Evolutionary conservation across 1,140 invertebrate genomes (phyloP), one percentile per base, ranked within the genome.

Genomic region (Cecropterus lyciades): DNA sequence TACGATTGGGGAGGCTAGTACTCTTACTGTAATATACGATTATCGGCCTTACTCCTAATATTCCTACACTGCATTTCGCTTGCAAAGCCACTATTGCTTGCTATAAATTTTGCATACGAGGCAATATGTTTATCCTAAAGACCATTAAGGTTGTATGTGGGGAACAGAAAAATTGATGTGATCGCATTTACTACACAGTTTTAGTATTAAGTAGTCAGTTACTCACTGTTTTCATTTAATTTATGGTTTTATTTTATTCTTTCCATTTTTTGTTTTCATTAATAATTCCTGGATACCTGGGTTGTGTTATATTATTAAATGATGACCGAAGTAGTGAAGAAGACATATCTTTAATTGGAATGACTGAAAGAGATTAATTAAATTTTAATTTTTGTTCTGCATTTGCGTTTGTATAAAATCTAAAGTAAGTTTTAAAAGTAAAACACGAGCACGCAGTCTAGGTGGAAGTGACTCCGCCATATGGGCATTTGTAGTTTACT

Each of bases 91-190:
- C 33, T 55, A 55, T 55, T 55, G 52, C 52, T 17, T 42, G 33
- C 33, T 55, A 55, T 55, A 55, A 55, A 55, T 55, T 30, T 55
- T 17, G 52, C 52, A 20, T 55, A 55, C 52, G 52, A 55, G 52
- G 52, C n/a, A 55, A 42, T 55, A 37, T 53, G 33, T 40, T 42
- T 55, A 42, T 55, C 52, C 52, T 15, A 42, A 55, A 42, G 52
- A 42, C 53, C 53, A 56, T 56, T 42, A 56, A 56, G 37, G 14
- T 42, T 17, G 52, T 16, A 9, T 42, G 52, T 42, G 52, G 52
- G 45, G 33, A 55, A 55, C 33, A 11, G 15, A 55, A 55, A 55
- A 40, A 55, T 42, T 55, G 15, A 55, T 42, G 30, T 16, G 9
- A 20, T 42, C 9, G 45, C 16, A 46, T 17, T 11, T 30, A 14